Evolutionary conservation across 2,797 vertebrate genomes (phyloP).

Genomic region (Mionectes olivaceus): DNA sequence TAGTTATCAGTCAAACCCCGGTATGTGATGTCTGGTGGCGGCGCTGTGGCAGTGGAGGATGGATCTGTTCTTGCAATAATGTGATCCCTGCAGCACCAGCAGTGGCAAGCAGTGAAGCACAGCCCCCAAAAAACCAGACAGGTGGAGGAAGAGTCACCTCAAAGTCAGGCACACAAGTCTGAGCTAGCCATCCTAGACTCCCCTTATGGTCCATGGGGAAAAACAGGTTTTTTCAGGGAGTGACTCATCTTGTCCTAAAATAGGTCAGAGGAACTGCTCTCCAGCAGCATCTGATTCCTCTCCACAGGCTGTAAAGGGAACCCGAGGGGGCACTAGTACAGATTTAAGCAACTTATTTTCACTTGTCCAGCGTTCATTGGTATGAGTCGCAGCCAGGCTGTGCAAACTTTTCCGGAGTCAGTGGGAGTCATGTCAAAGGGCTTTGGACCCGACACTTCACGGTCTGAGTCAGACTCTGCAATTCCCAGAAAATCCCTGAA

Average conservation of each 20-base stretch:
- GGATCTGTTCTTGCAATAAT: neutral
- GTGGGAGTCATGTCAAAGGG: neutral
- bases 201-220: neutral
- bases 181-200: slow-evolving; percentile 23
- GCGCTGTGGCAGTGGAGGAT: neutral
- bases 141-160: neutral
- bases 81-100: accelerated
- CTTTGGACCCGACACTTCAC: neutral
- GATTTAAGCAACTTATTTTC: neutral
- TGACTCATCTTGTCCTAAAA: slow-evolving; percentile 46
- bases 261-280: slow-evolving; percentile 54
- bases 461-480: neutral
- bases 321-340: neutral
- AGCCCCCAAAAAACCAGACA: neutral
- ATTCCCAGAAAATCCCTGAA: neutral
- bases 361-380: neutral
- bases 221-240: slow-evolving; percentile 56
- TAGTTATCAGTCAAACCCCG: slow-evolving; percentile 38
- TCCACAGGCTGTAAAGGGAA: slow-evolving; percentile 9
- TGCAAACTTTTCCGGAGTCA: neutral
- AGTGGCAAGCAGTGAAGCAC: neutral
- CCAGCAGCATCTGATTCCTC: slow-evolving; percentile 13
- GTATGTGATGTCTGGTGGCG: neutral
- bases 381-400: neutral
- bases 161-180: slow-evolving; percentile 1